Conservation (phyloP, 2,888 invertebrate species). For the Dasypogon diadema region DNA sequence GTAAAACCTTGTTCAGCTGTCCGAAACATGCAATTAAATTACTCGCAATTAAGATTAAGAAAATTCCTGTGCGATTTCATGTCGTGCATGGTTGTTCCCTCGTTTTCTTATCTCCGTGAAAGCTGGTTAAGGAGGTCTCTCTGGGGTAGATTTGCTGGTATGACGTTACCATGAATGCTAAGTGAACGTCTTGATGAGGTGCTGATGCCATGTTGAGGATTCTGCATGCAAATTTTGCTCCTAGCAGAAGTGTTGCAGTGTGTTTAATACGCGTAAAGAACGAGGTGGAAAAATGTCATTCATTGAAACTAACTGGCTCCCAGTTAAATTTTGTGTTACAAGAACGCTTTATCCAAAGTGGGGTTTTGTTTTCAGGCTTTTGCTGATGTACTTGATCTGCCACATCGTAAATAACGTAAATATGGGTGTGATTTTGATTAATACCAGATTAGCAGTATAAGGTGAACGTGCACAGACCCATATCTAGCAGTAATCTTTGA, state of each 20-base stretch:
- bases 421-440: too few relatives aligned
- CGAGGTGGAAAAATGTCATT: conserved; percentile 1
- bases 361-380: too few relatives aligned
- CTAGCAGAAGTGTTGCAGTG: neutral
- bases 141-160: neutral
- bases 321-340: too few relatives aligned
- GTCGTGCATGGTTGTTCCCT: conserved; percentile 27
- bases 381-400: too few relatives aligned
- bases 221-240: conserved; percentile 20
- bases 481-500: too few relatives aligned
- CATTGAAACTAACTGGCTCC: conserved; percentile 3
- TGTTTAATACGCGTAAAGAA: neutral
- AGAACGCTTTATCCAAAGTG: too few relatives aligned
- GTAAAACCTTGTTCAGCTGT: conserved; percentile 58
- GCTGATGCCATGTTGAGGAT: conserved; percentile 39
- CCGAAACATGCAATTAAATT: conserved; percentile 60
- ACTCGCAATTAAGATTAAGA: conserved; percentile 60
- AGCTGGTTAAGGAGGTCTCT: conserved; percentile 2
- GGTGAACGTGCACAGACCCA: too few relatives aligned
- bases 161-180: conserved; percentile 4
- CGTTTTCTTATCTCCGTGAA: conserved; percentile 24
- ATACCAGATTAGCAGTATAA: too few relatives aligned
- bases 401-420: too few relatives aligned
- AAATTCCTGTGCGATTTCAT: conserved; percentile 50
- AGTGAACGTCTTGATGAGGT: conserved; percentile 44